Evolutionary conservation across 2,888 invertebrate species (phyloP).

Genomic region (Lithodes maja): DNA sequence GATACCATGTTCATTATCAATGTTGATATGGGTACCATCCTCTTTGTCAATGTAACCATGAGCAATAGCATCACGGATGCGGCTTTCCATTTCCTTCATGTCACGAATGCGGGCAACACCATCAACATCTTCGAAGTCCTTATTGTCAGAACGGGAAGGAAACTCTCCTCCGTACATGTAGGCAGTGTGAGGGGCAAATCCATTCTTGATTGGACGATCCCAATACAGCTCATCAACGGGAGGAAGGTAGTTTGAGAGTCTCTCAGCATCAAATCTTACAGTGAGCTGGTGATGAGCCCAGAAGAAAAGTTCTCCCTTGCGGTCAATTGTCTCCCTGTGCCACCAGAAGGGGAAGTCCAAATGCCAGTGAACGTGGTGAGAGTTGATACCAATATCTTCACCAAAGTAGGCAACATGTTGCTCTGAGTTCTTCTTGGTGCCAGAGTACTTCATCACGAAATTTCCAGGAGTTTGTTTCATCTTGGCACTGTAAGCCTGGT

Average conservation of each 20-base stretch:
- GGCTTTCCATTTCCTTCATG: slow-evolving; percentile 76
- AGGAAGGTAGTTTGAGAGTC: slow-evolving; percentile 78
- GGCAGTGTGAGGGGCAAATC: slow-evolving; percentile 80
- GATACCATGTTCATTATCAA: slow-evolving; percentile 71
- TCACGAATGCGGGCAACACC: slow-evolving; percentile 71
- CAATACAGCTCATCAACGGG: slow-evolving; percentile 71
- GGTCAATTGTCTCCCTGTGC: slow-evolving; percentile 70
- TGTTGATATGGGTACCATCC: slow-evolving; percentile 64
- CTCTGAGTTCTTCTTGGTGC: slow-evolving; percentile 77
- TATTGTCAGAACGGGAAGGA: slow-evolving; percentile 72
- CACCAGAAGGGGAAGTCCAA: slow-evolving; percentile 70
- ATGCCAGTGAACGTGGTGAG: slow-evolving; percentile 77
- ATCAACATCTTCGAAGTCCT: slow-evolving; percentile 72
- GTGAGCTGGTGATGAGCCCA: slow-evolving; percentile 76
- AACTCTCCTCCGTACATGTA: slow-evolving; percentile 80
- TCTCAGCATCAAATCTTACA: slow-evolving; percentile 82
- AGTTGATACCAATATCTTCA: slow-evolving; percentile 83
- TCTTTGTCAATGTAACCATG: slow-evolving; percentile 76
- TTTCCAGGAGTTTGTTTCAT: slow-evolving; percentile 71
- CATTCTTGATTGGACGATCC: slow-evolving; percentile 73
- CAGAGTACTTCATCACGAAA: slow-evolving; percentile 72
- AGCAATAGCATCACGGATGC: slow-evolving; percentile 79
- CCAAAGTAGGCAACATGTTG: slow-evolving; percentile 81
- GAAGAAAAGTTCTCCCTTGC: slow-evolving; percentile 76
- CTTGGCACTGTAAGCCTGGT: slow-evolving; percentile 75